Percentiles rank a stretch among this genome's conserved stretches.
Conservation (phyloP, 2,888 invertebrate species). For the Pollenia griseotomentosa region DNA sequence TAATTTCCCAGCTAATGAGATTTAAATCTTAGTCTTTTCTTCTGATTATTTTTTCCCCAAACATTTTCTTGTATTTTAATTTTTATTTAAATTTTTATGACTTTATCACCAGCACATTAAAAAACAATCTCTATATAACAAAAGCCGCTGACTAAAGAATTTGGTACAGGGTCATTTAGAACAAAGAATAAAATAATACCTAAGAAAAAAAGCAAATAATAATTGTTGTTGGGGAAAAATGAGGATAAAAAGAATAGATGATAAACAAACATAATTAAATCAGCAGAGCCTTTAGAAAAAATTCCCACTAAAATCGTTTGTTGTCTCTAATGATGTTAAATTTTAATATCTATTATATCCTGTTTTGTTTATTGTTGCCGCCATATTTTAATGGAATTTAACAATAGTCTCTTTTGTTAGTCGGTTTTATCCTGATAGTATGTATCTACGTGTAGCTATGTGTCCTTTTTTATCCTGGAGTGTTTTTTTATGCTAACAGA, state of each 20-base stretch:
- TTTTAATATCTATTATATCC: background rate
- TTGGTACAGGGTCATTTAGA: conserved; percentile 35
- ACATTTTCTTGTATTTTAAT: conserved; percentile 43
- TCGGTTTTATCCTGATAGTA: background rate
- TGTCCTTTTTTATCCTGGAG: conserved; percentile 16
- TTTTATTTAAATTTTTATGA: conserved; percentile 66
- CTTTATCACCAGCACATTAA: conserved; percentile 57
- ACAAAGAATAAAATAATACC: background rate
- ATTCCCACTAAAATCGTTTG: background rate
- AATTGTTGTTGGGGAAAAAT: conserved; percentile 16
- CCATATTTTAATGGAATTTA: conserved; percentile 13
- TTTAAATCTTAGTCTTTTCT: conserved; percentile 52
- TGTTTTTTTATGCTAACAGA: background rate
- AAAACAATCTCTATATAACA: conserved; percentile 48
- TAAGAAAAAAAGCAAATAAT: background rate
- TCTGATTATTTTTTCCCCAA: background rate
- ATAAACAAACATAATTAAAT: conserved; percentile 64
- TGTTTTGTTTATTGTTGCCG: background rate
- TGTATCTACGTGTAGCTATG: background rate
- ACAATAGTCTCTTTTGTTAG: conserved; percentile 6
- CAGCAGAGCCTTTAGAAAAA: background rate
- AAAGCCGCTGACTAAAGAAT: conserved; percentile 2
- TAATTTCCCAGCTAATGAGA: conserved; percentile 49
- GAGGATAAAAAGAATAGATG: conserved; percentile 9
- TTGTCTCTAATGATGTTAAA: conserved; percentile 24